These are phyloP conservation scores for Hedychridium roseum DNA, from an alignment of 2,888 invertebrate genomes.

Conservation along the genomic window DNA sequence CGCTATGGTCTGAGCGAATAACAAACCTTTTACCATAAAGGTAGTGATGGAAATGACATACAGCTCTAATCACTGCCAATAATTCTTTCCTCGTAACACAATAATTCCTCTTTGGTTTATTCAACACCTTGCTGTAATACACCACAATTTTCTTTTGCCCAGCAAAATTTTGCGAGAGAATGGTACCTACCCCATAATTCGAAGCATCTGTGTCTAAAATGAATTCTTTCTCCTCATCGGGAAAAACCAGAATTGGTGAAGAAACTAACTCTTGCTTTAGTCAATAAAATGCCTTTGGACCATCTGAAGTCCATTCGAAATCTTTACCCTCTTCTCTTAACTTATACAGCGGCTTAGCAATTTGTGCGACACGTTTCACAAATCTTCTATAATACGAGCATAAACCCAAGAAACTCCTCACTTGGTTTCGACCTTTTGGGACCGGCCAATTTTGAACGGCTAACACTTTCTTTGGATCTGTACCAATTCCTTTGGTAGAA, in stretches of 20 bases:
- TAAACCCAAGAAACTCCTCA: slow-evolving; percentile 12
- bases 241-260: neutral
- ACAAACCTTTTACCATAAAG: too few relatives aligned
- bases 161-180: slow-evolving; percentile 23
- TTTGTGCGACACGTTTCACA: slow-evolving; percentile 9
- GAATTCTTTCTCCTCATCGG: neutral
- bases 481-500: too few relatives aligned
- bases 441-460: slow-evolving; percentile 8
- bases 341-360: slow-evolving; percentile 10
- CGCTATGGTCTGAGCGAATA: too few relatives aligned
- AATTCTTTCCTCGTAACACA: too few relatives aligned
- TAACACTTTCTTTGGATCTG: too few relatives aligned
- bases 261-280: neutral
- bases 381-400: slow-evolving; percentile 19
- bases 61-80: too few relatives aligned
- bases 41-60: too few relatives aligned
- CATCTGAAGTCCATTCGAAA: slow-evolving; percentile 12
- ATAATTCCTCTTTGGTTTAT: neutral
- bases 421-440: slow-evolving; percentile 1
- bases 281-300: neutral
- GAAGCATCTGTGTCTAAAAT: slow-evolving; percentile 22
- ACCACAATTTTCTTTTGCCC: slow-evolving; percentile 34
- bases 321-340: slow-evolving; percentile 12
- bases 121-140: slow-evolving; percentile 27
- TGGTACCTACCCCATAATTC: slow-evolving; percentile 18